A percentile compares a stretch with the other conserved stretches of the same genome.
phyloP scores from a whole-genome alignment of 2,888 invertebrate species.

The Toxonevra muliebris region DNA sequence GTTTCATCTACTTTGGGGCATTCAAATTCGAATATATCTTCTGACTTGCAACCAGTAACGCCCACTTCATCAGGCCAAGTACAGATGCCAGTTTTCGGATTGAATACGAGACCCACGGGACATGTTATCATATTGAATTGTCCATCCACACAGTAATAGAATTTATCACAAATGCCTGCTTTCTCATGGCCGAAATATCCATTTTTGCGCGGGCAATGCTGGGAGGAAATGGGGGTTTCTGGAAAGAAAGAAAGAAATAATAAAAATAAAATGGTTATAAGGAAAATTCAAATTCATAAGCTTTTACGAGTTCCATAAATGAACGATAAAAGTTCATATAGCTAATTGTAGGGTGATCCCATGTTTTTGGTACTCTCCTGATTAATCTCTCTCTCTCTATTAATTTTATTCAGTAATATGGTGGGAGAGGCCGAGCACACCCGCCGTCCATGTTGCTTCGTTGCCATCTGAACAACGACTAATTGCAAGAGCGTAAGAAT shows the following conservation, averaged over 20 bases:
- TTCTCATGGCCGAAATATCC: slow-evolving; percentile 90
- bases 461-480: too few species aligned
- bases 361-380: too few species aligned
- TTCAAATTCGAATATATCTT: slow-evolving; percentile 84
- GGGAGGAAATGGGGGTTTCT: slow-evolving; percentile 78
- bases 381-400: too few species aligned
- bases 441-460: too few species aligned
- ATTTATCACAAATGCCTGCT: slow-evolving; percentile 80
- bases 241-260: slow-evolving; percentile 41
- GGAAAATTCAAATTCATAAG: too few species aligned
- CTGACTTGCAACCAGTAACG: slow-evolving; percentile 83
- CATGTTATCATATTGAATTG: slow-evolving; percentile 90
- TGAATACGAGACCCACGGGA: slow-evolving; percentile 86
- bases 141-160: slow-evolving; percentile 90
- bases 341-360: too few species aligned
- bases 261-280: too few species aligned
- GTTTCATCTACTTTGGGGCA: slow-evolving; percentile 82
- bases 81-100: slow-evolving; percentile 88
- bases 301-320: too few species aligned
- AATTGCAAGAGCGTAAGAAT: too few species aligned
- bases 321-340: too few species aligned
- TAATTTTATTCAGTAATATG: too few species aligned
- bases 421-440: too few species aligned
- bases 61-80: slow-evolving; percentile 94
- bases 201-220: slow-evolving; percentile 82